phyloP scores from a whole-genome alignment of 2,888 invertebrate genomes.

The Erebia epiphron region DNA sequence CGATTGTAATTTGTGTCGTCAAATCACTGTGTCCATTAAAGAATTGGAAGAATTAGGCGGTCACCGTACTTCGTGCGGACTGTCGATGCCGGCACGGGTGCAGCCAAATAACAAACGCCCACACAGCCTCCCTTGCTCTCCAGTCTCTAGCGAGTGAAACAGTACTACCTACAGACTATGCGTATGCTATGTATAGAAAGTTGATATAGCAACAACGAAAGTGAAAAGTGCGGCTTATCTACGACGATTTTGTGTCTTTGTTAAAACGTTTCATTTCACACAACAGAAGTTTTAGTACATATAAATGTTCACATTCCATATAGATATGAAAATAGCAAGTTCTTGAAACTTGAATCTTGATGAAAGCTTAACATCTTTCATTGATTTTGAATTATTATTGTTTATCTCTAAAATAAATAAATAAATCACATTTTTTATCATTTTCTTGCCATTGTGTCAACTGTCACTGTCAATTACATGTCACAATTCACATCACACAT shows the following conservation, averaged over 20 bases:
- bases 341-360: too few species aligned
- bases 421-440: too few species aligned
- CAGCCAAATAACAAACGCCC: conserved; percentile 70
- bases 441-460: not conserved
- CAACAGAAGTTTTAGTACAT: not conserved
- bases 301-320: too few species aligned
- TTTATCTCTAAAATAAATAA: too few species aligned
- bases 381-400: too few species aligned
- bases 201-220: conserved; percentile 47
- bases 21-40: conserved; percentile 70
- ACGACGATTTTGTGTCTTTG: conserved; percentile 47
- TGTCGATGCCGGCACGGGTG: conserved; percentile 70
- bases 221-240: conserved; percentile 56
- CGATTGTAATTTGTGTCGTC: conserved; percentile 50
- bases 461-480: not conserved
- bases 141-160: conserved; percentile 65
- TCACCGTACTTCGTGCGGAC: conserved; percentile 62
- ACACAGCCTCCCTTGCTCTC: conserved; percentile 77
- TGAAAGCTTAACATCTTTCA: too few species aligned
- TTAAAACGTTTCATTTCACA: conserved; percentile 32
- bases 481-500: too few species aligned
- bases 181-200: conserved; percentile 55
- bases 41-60: conserved; percentile 60
- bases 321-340: not conserved
- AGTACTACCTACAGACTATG: conserved; percentile 45